Conservation (phyloP, 2,888 invertebrate genomes). For the Eilema griseolum region DNA sequence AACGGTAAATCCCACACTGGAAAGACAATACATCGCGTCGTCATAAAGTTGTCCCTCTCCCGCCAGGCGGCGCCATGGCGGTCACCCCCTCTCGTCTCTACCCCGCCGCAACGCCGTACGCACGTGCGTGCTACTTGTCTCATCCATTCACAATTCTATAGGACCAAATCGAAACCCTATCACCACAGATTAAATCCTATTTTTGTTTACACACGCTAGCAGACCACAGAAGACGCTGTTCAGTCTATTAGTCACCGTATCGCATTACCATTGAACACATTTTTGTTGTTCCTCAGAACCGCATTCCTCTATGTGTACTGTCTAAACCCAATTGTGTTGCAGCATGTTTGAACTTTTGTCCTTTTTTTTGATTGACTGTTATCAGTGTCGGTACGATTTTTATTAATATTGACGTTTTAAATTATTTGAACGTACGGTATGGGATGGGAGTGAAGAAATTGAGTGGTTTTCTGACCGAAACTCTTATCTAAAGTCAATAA, state of each 20-base stretch:
- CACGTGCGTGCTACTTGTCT: constrained; percentile 82
- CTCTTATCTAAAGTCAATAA: constrained; percentile 40
- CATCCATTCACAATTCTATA: constrained; percentile 59
- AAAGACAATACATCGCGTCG: constrained; percentile 82
- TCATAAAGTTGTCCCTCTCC: constrained; percentile 83
- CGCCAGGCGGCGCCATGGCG: constrained; percentile 81
- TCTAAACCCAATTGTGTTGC: constrained; percentile 74
- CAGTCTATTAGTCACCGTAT: constrained; percentile 79
- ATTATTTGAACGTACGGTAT: constrained; percentile 43
- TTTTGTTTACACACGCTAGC: constrained; percentile 47
- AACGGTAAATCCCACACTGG: constrained; percentile 82
- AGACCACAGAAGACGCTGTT: constrained; percentile 57
- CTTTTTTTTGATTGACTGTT: constrained; percentile 83
- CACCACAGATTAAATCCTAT: constrained; percentile 61
- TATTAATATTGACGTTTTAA: constrained; percentile 64
- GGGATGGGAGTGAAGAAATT: constrained; percentile 43
- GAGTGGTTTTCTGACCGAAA: constrained; percentile 41
- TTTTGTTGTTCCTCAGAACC: constrained; percentile 68
- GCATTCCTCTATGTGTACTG: constrained; percentile 72
- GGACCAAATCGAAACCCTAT: constrained; percentile 69
- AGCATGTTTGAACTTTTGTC: constrained; percentile 83
- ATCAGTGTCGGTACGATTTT: constrained; percentile 72
- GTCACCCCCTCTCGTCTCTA: constrained; percentile 53
- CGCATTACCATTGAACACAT: constrained; percentile 75
- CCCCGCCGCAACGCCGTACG: constrained; percentile 63